Base-by-base conservation (phyloP, 1,140 invertebrate genomes). In the Conus ventricosus region DNA sequence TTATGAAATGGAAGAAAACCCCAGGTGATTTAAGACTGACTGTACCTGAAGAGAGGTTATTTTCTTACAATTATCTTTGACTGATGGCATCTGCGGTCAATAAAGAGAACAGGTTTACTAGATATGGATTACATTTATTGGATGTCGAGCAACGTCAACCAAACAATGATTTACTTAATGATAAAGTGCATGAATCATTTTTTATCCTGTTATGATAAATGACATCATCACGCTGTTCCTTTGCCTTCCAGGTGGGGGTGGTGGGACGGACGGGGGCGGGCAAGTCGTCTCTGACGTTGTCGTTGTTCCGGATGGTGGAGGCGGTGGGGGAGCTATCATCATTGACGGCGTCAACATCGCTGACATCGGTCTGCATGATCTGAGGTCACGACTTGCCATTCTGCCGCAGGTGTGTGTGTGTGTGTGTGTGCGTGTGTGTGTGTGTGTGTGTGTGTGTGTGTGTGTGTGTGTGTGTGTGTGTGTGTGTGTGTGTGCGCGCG, bases 361-460 rank as follows among this genome's bases (percentile, higher is more conserved):
- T 78, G 75, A 25, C 23, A 78, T 25, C n/a, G 23, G 75, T 17
- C 23, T 78, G 23, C 75, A 39, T 78, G 75, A 25, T 23, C 75
- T 78, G 23, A 25, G 23, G 75, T 78, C 23, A 25, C 11, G 75
- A 78, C 60, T 63, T 1, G 17, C 60, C 60, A 63, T 63, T 13
- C 60, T 78, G 75, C 23, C 11, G 5, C 51, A 39, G 8, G 78
- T 80, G 25, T 39, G 78, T 39, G 78, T 39, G 78, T 39, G 78
- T 39, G 78, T 39, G 78, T 39, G 78, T 39, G 78, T 87, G 92
- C 96, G 25, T 94, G 96, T 85, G 96, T 96, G 92, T 87, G 95
- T 17, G 96, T 97, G 82, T 96, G 96, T 87, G 98, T 99, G 89
- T 99, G 99, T 95, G 97, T 97, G 78, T 94, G 98, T 23, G 97